These are phyloP conservation scores for Diachasma alloeum DNA, from an alignment of 1,140 invertebrate species.

Conservation along the genomic window DNA sequence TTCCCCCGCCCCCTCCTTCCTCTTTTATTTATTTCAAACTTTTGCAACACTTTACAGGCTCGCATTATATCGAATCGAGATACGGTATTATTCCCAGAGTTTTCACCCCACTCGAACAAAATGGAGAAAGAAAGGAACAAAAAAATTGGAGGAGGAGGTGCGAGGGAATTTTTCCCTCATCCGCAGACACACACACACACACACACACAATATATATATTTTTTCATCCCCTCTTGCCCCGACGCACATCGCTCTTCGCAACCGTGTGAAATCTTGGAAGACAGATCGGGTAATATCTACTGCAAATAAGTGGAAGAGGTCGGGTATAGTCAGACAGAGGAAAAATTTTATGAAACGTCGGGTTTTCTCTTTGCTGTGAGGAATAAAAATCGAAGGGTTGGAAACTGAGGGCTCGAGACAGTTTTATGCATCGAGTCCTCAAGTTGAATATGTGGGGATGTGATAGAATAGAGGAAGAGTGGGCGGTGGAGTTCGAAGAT, in stretches of 20 bases:
- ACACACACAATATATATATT: no score
- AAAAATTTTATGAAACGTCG: slow-evolving; percentile 43
- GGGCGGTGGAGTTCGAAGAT: no score
- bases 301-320: not conserved
- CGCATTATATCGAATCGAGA: slow-evolving; percentile 10
- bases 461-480: no score
- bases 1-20: not conserved
- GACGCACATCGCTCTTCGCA: not conserved
- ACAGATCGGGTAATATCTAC: not conserved
- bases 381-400: no score
- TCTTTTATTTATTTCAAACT: not conserved
- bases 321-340: slow-evolving; percentile 2
- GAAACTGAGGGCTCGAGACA: no score
- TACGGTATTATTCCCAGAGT: not conserved
- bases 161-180: no score
- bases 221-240: no score
- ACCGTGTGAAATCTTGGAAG: not conserved
- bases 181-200: no score
- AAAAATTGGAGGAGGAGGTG: not conserved
- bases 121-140: not conserved
- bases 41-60: slow-evolving; percentile 17
- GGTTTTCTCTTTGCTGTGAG: no score
- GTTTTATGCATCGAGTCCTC: no score
- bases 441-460: no score
- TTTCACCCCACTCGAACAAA: not conserved